Conservation (phyloP, 2,797 vertebrate species). For the Channallabes apus region DNA sequence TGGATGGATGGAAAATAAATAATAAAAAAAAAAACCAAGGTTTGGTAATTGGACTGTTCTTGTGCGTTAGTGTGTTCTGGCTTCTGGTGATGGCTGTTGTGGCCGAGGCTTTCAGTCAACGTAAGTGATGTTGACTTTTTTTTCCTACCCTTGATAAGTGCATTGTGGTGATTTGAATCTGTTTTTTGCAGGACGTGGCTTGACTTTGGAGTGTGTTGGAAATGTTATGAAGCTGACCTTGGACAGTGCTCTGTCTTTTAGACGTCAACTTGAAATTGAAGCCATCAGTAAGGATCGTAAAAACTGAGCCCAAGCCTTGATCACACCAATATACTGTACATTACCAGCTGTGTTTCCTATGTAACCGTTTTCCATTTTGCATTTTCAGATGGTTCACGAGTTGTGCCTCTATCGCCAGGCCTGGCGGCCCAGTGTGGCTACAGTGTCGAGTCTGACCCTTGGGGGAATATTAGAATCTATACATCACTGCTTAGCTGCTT, state of each 20-base stretch:
- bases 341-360: too few species aligned
- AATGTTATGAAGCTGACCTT: constrained; percentile 70
- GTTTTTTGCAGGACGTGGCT: constrained; percentile 51
- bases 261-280: constrained; percentile 72
- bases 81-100: constrained; percentile 58
- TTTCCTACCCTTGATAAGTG: not conserved
- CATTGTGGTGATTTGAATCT: too few species aligned
- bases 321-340: too few species aligned
- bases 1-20: not conserved
- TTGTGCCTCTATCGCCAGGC: constrained; percentile 60
- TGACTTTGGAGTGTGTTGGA: constrained; percentile 68
- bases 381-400: constrained; percentile 66
- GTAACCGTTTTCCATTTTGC: not conserved
- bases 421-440: constrained; percentile 81
- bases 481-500: constrained; percentile 79
- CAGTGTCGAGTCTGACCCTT: constrained; percentile 70
- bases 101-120: constrained; percentile 53
- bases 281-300: constrained; percentile 68
- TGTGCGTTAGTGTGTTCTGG: constrained; percentile 62
- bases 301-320: not conserved
- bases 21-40: too few species aligned
- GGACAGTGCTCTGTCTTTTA: constrained; percentile 68
- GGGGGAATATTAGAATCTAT: constrained; percentile 73
- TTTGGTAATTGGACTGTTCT: fast-evolving
- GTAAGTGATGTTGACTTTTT: constrained; percentile 52